These are phyloP conservation scores for Falco punctatus DNA, from an alignment of 2,113 vertebrate species.

Conservation along the genomic window DNA sequence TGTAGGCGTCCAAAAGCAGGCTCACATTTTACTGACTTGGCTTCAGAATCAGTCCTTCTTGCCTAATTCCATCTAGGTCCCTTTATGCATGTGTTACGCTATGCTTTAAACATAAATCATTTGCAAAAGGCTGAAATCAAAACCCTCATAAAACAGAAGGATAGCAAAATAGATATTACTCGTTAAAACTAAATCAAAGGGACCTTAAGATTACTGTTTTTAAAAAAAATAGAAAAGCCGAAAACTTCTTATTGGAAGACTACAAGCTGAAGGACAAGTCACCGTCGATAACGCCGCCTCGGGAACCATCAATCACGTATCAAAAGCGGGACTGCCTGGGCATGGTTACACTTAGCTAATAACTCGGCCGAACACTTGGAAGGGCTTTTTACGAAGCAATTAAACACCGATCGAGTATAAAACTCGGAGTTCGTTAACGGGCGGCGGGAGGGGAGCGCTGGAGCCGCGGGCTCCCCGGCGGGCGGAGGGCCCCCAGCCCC, in stretches of 20 bases:
- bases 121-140: background rate
- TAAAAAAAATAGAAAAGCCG: background rate
- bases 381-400: conserved; percentile 25
- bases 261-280: background rate
- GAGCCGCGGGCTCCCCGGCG: background rate
- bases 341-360: background rate
- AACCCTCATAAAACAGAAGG: background rate
- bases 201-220: background rate
- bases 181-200: background rate
- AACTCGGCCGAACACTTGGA: background rate
- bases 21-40: conserved; percentile 16
- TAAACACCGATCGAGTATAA: background rate
- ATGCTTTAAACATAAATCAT: background rate
- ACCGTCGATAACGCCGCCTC: background rate
- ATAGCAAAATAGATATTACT: background rate
- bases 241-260: background rate
- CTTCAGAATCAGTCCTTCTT: background rate
- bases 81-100: background rate
- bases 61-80: background rate
- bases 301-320: background rate
- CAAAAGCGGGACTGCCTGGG: background rate
- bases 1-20: background rate
- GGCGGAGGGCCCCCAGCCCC: background rate
- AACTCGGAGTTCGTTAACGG: background rate
- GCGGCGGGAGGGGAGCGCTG: background rate